Conservation (phyloP, 1,140 invertebrate genomes). For the Nymphalis io region DNA sequence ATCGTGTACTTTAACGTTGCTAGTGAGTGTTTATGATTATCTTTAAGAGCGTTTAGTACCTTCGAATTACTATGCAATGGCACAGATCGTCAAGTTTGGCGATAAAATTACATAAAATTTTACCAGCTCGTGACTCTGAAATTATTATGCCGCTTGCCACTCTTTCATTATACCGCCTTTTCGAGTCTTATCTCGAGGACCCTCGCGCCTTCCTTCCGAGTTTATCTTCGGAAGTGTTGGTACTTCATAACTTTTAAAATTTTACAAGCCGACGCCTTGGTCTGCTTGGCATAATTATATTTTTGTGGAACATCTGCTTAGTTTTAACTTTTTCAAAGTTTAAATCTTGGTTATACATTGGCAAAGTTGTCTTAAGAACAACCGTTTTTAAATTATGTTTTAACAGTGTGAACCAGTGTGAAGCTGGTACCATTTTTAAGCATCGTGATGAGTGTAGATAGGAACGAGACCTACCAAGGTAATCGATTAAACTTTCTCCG, state of each 20-base stretch:
- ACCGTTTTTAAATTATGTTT: no score
- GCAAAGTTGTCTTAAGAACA: no score
- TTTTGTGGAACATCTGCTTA: conserved; percentile 9
- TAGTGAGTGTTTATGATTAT: no score
- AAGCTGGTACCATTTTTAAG: no score
- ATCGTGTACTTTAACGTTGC: no score
- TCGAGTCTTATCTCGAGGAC: conserved; percentile 47
- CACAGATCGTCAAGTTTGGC: conserved; percentile 21
- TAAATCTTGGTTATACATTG: background rate
- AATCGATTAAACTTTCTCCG: no score
- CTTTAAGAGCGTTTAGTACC: background rate
- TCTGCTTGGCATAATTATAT: conserved; percentile 34
- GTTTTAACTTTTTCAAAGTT: background rate
- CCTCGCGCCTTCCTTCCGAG: conserved; percentile 45
- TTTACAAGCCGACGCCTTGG: conserved; percentile 35
- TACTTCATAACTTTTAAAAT: conserved; percentile 50
- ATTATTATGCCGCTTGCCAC: conserved; percentile 43
- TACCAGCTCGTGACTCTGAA: conserved; percentile 36
- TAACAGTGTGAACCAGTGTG: no score
- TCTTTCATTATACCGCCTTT: conserved; percentile 50
- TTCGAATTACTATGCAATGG: conserved; percentile 12
- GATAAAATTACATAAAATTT: conserved; percentile 34
- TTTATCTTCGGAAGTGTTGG: conserved; percentile 53
- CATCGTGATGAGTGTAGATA: no score
- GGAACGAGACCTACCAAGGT: no score